Conservation (phyloP, 2,888 invertebrate genomes). For the Autographa gamma region DNA sequence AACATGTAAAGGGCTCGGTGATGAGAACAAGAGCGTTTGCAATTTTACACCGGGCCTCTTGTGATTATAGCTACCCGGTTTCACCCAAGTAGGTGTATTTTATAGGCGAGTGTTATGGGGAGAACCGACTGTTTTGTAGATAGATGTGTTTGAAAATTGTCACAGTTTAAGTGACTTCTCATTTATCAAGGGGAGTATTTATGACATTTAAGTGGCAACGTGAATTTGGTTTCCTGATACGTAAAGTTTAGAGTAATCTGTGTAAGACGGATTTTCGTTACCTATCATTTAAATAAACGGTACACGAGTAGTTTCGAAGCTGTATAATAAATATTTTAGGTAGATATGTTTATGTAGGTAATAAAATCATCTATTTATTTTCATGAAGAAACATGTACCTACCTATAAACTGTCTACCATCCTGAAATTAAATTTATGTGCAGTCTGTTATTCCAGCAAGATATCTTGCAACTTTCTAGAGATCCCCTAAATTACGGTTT, state of each 20-base stretch:
- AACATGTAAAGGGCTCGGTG: conserved; percentile 62
- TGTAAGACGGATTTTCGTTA: background rate
- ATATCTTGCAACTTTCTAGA: background rate
- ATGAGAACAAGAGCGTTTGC: conserved; percentile 64
- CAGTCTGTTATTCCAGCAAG: conserved; percentile 1
- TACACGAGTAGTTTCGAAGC: too few species aligned
- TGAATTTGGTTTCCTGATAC: background rate
- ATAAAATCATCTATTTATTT: too few species aligned
- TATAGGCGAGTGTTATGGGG: conserved; percentile 36
- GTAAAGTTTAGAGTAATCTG: background rate
- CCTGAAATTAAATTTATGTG: background rate
- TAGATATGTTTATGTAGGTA: too few species aligned
- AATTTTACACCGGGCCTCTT: conserved; percentile 58
- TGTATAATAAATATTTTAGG: too few species aligned
- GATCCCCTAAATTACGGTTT: conserved; percentile 9
- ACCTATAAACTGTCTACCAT: too few species aligned
- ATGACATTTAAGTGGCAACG: conserved; percentile 21
- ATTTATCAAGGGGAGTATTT: conserved; percentile 51
- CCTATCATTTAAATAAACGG: background rate
- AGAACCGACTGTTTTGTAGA: conserved; percentile 14
- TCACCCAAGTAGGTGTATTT: conserved; percentile 33
- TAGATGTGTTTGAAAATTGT: conserved; percentile 29
- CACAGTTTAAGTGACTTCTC: conserved; percentile 55
- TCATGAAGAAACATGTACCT: background rate
- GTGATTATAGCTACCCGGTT: conserved; percentile 45